These are phyloP conservation scores for Psettodes erumei DNA, from an alignment of 2,113 vertebrate species.

Conservation along the genomic window DNA sequence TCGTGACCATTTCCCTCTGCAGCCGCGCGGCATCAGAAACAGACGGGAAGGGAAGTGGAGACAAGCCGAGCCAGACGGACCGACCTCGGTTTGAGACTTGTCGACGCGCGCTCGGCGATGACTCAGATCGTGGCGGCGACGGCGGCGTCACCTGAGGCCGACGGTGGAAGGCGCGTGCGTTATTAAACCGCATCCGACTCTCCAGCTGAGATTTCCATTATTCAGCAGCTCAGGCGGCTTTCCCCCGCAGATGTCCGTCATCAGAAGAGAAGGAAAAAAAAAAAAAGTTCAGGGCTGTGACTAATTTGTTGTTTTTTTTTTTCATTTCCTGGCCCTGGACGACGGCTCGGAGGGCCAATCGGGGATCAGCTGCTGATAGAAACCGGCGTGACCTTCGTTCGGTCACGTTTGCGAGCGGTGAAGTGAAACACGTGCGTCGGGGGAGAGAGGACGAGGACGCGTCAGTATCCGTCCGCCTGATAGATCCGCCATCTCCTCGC, in stretches of 20 bases:
- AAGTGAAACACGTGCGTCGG: not conserved
- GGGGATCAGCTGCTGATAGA: constrained; percentile 22
- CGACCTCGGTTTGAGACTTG: constrained; percentile 9
- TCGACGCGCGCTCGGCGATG: constrained; percentile 5
- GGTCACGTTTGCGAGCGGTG: constrained; percentile 21
- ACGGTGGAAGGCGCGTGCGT: constrained; percentile 35
- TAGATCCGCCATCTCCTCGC: constrained; percentile 40
- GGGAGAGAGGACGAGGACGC: not conserved
- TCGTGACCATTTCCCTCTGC: too few species aligned
- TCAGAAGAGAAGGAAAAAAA: not conserved
- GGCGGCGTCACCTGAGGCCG: constrained; percentile 14
- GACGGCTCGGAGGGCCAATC: not conserved
- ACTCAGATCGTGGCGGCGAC: constrained; percentile 9
- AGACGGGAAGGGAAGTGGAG: not conserved
- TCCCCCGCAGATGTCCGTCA: not conserved
- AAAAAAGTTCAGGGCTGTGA: not conserved
- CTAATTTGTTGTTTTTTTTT: not conserved
- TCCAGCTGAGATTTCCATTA: constrained; percentile 44
- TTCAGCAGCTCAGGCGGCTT: constrained; percentile 24
- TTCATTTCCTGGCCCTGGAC: not conserved
- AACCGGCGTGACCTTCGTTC: too few species aligned
- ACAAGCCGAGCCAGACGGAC: not conserved
- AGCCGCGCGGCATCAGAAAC: too few species aligned
- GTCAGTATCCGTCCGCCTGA: constrained; percentile 47
- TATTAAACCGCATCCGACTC: constrained; percentile 43